Percentiles rank a stretch among this genome's conserved stretches.
Evolutionary conservation across 2,888 invertebrate genomes (phyloP).

Genomic region (Pristionchus mayeri): DNA sequence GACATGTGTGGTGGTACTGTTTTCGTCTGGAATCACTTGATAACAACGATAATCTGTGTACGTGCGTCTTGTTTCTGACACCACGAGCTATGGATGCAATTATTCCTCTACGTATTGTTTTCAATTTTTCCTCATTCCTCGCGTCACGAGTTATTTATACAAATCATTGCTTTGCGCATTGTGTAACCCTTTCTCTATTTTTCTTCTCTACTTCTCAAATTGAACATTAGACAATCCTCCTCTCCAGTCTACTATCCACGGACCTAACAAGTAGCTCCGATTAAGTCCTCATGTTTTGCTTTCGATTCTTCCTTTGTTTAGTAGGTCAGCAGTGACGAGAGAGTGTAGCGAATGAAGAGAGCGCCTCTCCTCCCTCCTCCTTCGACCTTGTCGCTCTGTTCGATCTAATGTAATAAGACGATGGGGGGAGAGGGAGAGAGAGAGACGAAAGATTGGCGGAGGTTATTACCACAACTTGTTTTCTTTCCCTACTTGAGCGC

Average conservation of each 20-base stretch:
- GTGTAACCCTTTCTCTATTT: no score
- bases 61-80: no score
- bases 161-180: no score
- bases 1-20: no score
- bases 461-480: slow-evolving; percentile 45
- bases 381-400: slow-evolving; percentile 29
- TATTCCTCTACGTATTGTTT: no score
- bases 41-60: no score
- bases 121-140: no score
- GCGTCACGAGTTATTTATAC: no score
- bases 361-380: background rate
- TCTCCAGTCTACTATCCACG: background rate
- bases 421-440: background rate
- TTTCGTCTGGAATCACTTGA: no score
- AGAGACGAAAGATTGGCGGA: slow-evolving; percentile 25
- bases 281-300: background rate
- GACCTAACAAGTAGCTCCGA: background rate
- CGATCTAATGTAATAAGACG: slow-evolving; percentile 45
- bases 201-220: background rate
- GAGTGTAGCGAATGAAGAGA: background rate
- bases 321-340: background rate
- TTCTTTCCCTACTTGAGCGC: slow-evolving; percentile 10
- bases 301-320: background rate
- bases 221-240: background rate
- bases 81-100: no score